Conservation (phyloP, 2,888 invertebrate species). For the Abscondita cerata region DNA sequence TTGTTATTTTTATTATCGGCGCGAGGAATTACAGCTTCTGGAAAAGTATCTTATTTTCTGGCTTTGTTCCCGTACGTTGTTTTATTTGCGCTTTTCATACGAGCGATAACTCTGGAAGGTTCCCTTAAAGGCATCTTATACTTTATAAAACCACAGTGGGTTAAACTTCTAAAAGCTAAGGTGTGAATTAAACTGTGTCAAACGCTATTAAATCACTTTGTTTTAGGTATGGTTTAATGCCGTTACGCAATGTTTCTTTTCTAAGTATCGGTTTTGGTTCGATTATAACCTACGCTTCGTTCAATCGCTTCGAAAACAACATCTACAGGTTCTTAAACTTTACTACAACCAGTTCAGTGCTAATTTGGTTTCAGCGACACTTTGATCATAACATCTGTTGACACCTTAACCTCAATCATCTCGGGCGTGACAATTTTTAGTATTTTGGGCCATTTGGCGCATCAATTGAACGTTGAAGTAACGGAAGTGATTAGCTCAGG, state of each 20-base stretch:
- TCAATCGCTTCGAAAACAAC: constrained; percentile 72
- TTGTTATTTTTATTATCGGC: constrained; percentile 73
- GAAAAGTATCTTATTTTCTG: constrained; percentile 88
- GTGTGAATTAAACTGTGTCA: constrained; percentile 61
- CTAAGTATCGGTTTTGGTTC: constrained; percentile 79
- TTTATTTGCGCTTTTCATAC: constrained; percentile 74
- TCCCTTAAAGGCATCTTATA: constrained; percentile 77
- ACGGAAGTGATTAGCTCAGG: constrained; percentile 70
- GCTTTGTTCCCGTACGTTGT: constrained; percentile 86
- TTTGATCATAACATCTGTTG: constrained; percentile 79
- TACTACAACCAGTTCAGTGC: neutral
- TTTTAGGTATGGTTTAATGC: constrained; percentile 79
- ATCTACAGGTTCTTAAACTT: constrained; percentile 66
- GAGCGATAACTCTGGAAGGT: constrained; percentile 71
- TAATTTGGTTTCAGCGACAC: constrained; percentile 67
- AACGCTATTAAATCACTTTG: constrained; percentile 45
- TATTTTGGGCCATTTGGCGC: constrained; percentile 80
- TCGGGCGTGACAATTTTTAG: constrained; percentile 85
- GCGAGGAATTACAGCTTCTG: constrained; percentile 78
- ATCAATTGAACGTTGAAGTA: constrained; percentile 70
- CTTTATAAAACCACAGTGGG: constrained; percentile 82
- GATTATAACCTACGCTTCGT: constrained; percentile 78
- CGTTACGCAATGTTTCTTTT: constrained; percentile 78
- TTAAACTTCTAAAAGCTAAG: constrained; percentile 71
- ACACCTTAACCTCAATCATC: constrained; percentile 81